Evolutionary conservation across 2,888 invertebrate genomes (phyloP), one percentile per base, ranked within the genome.

Genomic region (Chymomyza caudatula): DNA sequence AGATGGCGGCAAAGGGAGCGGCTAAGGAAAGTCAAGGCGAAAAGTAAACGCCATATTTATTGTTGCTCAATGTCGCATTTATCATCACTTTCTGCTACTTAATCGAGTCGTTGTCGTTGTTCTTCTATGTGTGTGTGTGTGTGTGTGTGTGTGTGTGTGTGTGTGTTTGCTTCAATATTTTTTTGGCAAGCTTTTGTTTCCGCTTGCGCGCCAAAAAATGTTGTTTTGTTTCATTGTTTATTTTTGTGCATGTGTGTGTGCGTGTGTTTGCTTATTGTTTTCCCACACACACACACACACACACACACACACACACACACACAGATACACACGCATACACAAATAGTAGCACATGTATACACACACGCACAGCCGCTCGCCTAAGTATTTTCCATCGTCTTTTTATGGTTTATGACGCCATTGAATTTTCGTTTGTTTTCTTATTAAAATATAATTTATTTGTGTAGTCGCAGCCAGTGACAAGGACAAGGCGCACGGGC

Each of bases 41-140:
- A 61, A 58, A 57, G 25, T 71, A 86, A 84, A 74, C 69, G 77
- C 71, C 54, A 74, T 85, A 87, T 83, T 85, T 83, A 83, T 83
- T 83, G 87, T 85, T 83, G 76, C 86, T 87, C 83, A 83, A 83
- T 83, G 87, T 83, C 83, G 81, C 83, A 83, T 83, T 83, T 83
- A 87, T 83, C 83, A 83, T 87, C 83, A 85, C 86, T 87, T 83
- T 83, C 80, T 87, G 83, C 84, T 87, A 85, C 87, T 87, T 83
- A 83, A 83, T 83, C 87, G 83, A 86, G 80, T 77, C 86, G 68
- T 67, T 68, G 68, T 54, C 69, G 68, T 74, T 59, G 61, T 15
- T 13, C 19, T n/a, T 43, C 19, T 22, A 23, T 43, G 4, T 20
- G 15, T 51, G 8, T 42, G n/a, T n/a, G n/a, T n/a, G n/a, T n/a